These are phyloP conservation scores for Eulemur macaco DNA, from an alignment of 2,113 vertebrate species.

Conservation along the genomic window DNA sequence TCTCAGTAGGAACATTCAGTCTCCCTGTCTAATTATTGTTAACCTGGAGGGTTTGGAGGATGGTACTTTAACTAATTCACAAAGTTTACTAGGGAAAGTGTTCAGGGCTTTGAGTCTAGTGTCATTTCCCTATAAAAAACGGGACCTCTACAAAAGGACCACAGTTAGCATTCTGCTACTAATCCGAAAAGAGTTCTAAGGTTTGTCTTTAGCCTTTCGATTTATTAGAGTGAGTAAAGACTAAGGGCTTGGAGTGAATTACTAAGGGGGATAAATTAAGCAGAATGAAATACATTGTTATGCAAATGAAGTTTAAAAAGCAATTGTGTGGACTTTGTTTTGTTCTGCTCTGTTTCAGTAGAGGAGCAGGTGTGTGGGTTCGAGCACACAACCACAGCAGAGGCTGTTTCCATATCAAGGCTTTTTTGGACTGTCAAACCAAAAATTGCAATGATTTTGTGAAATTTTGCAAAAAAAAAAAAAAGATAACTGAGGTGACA, in stretches of 20 bases:
- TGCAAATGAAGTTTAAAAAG: constrained; percentile 26
- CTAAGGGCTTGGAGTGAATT: not conserved
- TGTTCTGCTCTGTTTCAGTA: not conserved
- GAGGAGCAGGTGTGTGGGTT: not conserved
- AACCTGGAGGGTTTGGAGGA: not conserved
- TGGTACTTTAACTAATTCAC: not conserved
- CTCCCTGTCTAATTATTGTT: not conserved
- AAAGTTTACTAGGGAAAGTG: not conserved
- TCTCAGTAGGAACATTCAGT: not conserved
- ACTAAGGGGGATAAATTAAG: constrained; percentile 30
- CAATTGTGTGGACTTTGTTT: not conserved
- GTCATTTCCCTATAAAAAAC: not conserved
- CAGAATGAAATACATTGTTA: not conserved
- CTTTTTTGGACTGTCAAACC: not conserved
- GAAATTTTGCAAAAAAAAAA: not conserved
- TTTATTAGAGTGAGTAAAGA: not conserved
- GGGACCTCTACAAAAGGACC: not conserved
- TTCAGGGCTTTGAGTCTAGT: not conserved
- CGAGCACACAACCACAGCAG: not conserved
- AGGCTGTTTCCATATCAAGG: not conserved
- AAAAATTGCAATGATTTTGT: not conserved
- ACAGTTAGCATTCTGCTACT: not conserved
- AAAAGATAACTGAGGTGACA: not conserved
- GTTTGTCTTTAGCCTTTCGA: not conserved
- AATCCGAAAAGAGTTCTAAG: not conserved